These are phyloP conservation scores for Siderastrea radians DNA, from an alignment of 92 coral and sea anemone genomes.

Conservation along the genomic window DNA sequence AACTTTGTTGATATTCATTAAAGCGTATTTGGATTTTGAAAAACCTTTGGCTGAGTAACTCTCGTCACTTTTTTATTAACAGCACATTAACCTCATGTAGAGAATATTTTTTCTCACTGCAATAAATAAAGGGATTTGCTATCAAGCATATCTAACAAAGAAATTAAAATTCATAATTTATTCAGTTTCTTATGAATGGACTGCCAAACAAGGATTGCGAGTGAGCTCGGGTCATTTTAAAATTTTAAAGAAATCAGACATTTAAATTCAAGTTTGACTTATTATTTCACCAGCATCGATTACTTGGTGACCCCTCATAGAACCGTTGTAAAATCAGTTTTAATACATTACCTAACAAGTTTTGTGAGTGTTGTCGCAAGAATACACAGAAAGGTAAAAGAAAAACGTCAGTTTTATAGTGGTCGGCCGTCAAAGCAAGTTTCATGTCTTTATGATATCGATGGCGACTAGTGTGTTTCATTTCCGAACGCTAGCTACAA, in stretches of 20 bases:
- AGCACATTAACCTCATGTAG: not conserved
- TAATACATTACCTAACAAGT: not conserved
- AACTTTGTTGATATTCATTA: not conserved
- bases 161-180: constrained; percentile 35
- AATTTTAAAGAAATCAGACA: not conserved
- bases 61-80: not conserved
- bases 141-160: constrained; percentile 32
- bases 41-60: not conserved
- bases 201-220: constrained; percentile 13
- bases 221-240: not conserved
- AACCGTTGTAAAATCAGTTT: not conserved
- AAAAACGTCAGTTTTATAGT: not conserved
- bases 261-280: not conserved
- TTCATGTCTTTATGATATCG: not conserved
- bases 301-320: not conserved
- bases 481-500: not conserved
- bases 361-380: too few relatives aligned
- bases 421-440: not conserved
- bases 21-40: too few relatives aligned
- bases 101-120: not conserved
- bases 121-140: not conserved
- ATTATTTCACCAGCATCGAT: not conserved
- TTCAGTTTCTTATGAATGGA: constrained; percentile 26
- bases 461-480: not conserved
- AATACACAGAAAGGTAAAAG: not conserved